Percentiles rank a stretch among this genome's conserved stretches.
phyloP scores from a whole-genome alignment of 2,113 vertebrate genomes.

The Upupa epops region DNA sequence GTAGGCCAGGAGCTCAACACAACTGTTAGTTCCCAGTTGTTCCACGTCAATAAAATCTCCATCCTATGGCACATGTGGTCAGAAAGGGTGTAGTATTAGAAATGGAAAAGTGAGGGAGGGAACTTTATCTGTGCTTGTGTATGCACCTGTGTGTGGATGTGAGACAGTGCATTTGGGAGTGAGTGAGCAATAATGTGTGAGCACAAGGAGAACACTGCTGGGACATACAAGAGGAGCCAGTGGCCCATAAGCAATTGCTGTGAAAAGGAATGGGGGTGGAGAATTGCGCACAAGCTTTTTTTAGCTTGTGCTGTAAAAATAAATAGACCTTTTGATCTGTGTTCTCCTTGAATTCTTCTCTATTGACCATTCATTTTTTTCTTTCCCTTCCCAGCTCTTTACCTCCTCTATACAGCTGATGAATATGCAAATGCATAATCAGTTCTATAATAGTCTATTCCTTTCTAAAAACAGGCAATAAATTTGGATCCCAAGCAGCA shows the following conservation, averaged over 20 bases:
- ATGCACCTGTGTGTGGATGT: background rate
- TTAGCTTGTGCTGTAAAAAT: conserved; percentile 21
- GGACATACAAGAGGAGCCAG: background rate
- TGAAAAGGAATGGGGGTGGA: conserved; percentile 28
- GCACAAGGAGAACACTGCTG: background rate
- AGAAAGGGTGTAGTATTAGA: background rate
- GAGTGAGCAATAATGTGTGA: background rate
- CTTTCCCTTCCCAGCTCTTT: conserved; percentile 19
- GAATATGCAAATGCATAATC: conserved; percentile 51
- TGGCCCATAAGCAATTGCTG: conserved; percentile 21
- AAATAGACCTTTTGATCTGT: conserved; percentile 39
- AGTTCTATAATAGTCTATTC: conserved; percentile 34
- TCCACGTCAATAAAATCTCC: background rate
- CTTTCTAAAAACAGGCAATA: conserved; percentile 45
- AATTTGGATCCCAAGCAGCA: conserved; percentile 43
- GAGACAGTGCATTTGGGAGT: background rate
- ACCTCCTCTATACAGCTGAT: conserved; percentile 41
- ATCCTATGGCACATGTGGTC: background rate
- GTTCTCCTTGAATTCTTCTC: conserved; percentile 1
- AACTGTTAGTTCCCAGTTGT: conserved; percentile 8
- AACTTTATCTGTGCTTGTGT: background rate
- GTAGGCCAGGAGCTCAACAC: conserved; percentile 23
- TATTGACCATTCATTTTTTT: conserved; percentile 58
- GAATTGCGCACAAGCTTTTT: background rate
- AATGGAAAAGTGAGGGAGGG: background rate